Evolutionary conservation across 2,113 vertebrate genomes (phyloP).

Genomic region (Otocyon megalotis): DNA sequence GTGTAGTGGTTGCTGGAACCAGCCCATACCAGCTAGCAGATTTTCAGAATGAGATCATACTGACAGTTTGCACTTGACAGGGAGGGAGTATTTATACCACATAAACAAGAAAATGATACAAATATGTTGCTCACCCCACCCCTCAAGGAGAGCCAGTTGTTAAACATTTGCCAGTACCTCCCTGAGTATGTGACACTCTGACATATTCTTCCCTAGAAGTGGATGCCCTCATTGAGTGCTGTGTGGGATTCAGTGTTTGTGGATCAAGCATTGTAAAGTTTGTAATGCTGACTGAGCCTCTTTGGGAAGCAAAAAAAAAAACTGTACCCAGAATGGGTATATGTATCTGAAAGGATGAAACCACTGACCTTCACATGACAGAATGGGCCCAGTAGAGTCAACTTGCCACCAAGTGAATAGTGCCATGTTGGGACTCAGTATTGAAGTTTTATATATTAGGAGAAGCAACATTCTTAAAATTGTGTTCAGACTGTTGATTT

Average conservation of each 20-base stretch:
- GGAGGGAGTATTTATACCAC: background rate
- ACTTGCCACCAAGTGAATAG: background rate
- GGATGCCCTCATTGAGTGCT: background rate
- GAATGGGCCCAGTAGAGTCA: background rate
- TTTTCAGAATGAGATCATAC: background rate
- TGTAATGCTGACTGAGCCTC: background rate
- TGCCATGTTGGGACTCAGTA: background rate
- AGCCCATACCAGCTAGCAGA: background rate
- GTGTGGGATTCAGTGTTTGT: background rate
- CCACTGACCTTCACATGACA: background rate
- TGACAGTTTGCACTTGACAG: background rate
- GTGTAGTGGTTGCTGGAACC: background rate
- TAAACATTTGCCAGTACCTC: background rate
- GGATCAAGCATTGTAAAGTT: background rate
- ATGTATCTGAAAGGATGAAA: background rate
- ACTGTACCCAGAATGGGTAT: background rate
- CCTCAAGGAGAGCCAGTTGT: background rate
- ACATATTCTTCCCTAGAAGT: background rate
- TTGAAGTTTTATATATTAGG: constrained; percentile 38
- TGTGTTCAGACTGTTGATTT: constrained; percentile 79
- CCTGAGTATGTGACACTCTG: background rate
- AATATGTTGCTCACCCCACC: background rate
- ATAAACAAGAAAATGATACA: background rate
- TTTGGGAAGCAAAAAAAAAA: background rate
- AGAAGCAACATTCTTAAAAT: constrained; percentile 69